Evolutionary conservation across 2,113 vertebrate genomes (phyloP), one percentile per base, ranked within the genome.

Genomic region (Holacanthus passer): DNA sequence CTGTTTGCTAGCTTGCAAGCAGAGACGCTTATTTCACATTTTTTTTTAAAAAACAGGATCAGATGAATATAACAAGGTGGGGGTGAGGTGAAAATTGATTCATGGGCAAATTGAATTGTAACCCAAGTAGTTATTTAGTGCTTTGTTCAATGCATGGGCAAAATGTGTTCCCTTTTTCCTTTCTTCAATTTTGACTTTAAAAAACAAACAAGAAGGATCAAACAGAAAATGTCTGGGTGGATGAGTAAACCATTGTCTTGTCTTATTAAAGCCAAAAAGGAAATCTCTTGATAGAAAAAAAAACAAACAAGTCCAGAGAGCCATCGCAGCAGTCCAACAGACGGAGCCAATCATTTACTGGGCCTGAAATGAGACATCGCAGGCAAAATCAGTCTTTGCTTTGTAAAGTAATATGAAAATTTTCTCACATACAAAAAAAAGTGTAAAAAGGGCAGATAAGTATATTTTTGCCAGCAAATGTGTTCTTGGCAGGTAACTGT

Each of bases 281-380:
- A 84, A 72, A 88, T 77, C 27, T 72, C 50, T 67, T 73, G 50
- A 81, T 59, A 86, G 41, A 71, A 79, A 87, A 71, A 79, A 87
- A 88, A 64, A 59, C 7, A 58, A 35, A 22, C 32, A 75, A 89
- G 81, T 92, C 88, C 87, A 88, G 82, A 88, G 82, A 88, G 71
- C 68, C 72, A 67, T 73, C 45, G 29, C 59, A 86, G 68, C 84
- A 7, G 6, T 80, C 83, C 75, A 80, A 45, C 14, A n/a, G 69
- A 66, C 17, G 31, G 19, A 45, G 60, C 39, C 31, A 22, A n/a
- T 32, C 1, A 7, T 84, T 94, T 91, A 96, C 91, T 95, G 94
- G 48, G 92, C 92, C 95, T 96, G 91, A 60, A 93, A 92, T 19
- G 77, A 82, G 17, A 83, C 35, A 58, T 43, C 24, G 66, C n/a